Conservation (phyloP, 2,797 vertebrate genomes). For the Acanthornis magna region DNA sequence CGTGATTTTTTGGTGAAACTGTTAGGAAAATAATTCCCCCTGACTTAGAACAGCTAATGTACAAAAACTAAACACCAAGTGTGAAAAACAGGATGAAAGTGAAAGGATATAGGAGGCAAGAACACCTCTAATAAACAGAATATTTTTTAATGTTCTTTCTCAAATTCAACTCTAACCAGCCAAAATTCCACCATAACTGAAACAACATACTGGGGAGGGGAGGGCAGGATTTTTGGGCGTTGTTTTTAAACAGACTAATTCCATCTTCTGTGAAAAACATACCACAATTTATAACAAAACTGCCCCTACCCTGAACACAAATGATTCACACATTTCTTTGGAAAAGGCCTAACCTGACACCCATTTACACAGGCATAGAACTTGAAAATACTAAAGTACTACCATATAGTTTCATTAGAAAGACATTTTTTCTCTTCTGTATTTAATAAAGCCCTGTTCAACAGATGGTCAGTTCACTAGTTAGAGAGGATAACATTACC, state of each 20-base stretch:
- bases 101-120: background rate
- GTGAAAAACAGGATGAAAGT: background rate
- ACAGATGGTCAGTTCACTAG: background rate
- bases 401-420: background rate
- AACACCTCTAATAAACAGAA: background rate
- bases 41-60: background rate
- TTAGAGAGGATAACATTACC: background rate
- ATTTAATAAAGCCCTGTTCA: background rate
- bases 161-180: background rate
- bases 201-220: background rate
- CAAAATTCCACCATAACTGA: background rate
- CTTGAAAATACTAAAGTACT: background rate
- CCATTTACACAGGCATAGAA: background rate
- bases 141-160: background rate
- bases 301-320: background rate
- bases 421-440: background rate
- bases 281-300: background rate
- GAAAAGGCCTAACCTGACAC: background rate
- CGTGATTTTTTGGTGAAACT: background rate
- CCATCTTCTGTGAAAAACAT: background rate
- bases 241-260: background rate
- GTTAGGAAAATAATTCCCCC: background rate
- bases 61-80: background rate
- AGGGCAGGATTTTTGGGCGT: background rate
- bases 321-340: background rate